Percentiles rank a stretch among this genome's conserved stretches.
phyloP scores from a whole-genome alignment of 2,888 invertebrate species.

The Luperina testacea region DNA sequence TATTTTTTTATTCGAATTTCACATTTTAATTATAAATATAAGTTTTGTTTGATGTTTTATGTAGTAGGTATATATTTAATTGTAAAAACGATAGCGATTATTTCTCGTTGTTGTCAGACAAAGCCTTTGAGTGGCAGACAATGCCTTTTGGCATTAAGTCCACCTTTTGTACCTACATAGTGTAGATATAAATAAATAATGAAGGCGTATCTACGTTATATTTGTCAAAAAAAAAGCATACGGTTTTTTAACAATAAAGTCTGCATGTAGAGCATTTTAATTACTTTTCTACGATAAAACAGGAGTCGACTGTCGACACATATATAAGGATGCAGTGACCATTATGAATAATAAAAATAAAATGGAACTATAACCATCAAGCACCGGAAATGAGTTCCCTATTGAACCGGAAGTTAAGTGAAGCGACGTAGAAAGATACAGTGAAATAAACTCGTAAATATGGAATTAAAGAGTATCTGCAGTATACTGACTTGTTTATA shows the following conservation, averaged over 20 bases:
- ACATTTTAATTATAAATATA: too few species aligned
- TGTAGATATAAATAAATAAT: not conserved
- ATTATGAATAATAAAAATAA: constrained; percentile 41
- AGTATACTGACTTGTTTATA: constrained; percentile 8
- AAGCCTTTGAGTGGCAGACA: not conserved
- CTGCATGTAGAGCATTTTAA: constrained; percentile 8
- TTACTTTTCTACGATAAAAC: constrained; percentile 18
- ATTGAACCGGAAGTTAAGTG: constrained; percentile 25
- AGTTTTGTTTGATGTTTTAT: not conserved
- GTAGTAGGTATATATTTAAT: not conserved
- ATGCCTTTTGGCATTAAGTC: not conserved
- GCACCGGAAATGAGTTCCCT: constrained; percentile 50
- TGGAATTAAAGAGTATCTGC: constrained; percentile 18
- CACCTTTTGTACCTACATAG: not conserved
- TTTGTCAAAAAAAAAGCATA: not conserved
- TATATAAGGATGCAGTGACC: constrained; percentile 16
- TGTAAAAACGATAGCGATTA: not conserved
- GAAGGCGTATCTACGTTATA: not conserved
- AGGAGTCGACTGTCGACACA: not conserved
- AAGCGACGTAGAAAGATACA: constrained; percentile 16
- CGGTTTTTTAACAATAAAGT: not conserved
- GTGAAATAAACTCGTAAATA: constrained; percentile 22
- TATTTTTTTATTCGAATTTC: not conserved
- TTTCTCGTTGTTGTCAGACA: not conserved
- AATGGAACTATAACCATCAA: constrained; percentile 36